Conservation (phyloP, 1,140 invertebrate genomes). For the Oedothorax gibbosus region DNA sequence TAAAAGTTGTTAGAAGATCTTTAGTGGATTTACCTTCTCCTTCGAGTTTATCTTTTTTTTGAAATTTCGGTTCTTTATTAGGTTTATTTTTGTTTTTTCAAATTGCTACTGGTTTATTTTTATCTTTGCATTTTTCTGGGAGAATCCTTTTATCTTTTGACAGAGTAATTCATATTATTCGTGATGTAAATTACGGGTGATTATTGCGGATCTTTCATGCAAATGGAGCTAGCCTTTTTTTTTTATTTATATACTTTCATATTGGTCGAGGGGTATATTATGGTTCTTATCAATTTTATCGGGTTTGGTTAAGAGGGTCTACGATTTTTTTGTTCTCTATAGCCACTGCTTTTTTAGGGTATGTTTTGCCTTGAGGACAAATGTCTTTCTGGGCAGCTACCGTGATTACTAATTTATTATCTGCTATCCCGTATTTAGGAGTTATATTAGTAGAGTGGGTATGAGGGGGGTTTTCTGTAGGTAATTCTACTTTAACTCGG, state of each 20-base stretch:
- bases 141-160: slow-evolving; percentile 73
- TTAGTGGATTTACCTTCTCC: slow-evolving; percentile 25
- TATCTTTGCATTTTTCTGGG: slow-evolving; percentile 74
- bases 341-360: slow-evolving; percentile 77
- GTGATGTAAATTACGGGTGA: slow-evolving; percentile 69
- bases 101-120: slow-evolving; percentile 74
- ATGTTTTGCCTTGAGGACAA: slow-evolving; percentile 79
- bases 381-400: slow-evolving; percentile 80
- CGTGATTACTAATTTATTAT: slow-evolving; percentile 79
- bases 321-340: slow-evolving; percentile 75
- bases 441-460: slow-evolving; percentile 74
- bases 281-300: slow-evolving; percentile 60
- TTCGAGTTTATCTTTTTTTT: slow-evolving; percentile 16
- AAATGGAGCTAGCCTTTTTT: slow-evolving; percentile 68
- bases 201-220: slow-evolving; percentile 73
- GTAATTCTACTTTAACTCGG: slow-evolving; percentile 77
- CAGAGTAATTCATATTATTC: slow-evolving; percentile 69
- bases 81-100: slow-evolving; percentile 71
- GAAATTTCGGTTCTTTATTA: slow-evolving; percentile 37
- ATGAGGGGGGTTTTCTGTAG: slow-evolving; percentile 78
- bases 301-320: slow-evolving; percentile 68
- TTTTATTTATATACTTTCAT: slow-evolving; percentile 67
- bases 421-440: slow-evolving; percentile 76
- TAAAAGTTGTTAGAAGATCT: background rate
- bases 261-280: slow-evolving; percentile 66